phyloP scores from a whole-genome alignment of 2,113 vertebrate genomes.

The Sminthopsis crassicaudata region DNA sequence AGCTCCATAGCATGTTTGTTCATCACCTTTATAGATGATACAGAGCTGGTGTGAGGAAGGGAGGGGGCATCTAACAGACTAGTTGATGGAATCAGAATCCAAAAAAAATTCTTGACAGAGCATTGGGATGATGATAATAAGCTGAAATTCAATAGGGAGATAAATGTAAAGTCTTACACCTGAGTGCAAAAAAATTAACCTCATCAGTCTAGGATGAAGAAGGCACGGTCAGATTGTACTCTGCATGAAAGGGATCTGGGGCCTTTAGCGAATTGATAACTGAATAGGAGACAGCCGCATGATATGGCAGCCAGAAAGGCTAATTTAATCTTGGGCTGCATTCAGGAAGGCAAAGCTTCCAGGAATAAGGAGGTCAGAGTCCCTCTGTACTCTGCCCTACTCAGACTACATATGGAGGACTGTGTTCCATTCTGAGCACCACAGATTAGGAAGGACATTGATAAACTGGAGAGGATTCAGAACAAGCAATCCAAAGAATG shows the following conservation, averaged over 20 bases:
- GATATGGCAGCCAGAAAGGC: not conserved
- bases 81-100: not conserved
- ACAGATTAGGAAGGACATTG: not conserved
- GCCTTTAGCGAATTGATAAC: not conserved
- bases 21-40: not conserved
- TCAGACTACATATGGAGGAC: not conserved
- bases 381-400: not conserved
- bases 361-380: constrained; percentile 4
- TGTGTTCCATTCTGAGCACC: not conserved
- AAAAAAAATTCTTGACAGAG: not conserved
- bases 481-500: not conserved
- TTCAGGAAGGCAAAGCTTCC: not conserved
- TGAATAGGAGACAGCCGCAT: not conserved
- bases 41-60: not conserved
- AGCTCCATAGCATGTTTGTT: not conserved
- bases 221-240: not conserved
- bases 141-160: not conserved
- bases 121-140: not conserved
- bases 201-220: not conserved
- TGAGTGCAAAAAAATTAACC: not conserved
- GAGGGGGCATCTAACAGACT: not conserved
- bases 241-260: not conserved
- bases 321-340: not conserved
- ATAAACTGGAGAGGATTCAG: not conserved
- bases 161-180: not conserved